Conservation (phyloP, 2,797 vertebrate genomes). For the Acridotheres tristis region DNA sequence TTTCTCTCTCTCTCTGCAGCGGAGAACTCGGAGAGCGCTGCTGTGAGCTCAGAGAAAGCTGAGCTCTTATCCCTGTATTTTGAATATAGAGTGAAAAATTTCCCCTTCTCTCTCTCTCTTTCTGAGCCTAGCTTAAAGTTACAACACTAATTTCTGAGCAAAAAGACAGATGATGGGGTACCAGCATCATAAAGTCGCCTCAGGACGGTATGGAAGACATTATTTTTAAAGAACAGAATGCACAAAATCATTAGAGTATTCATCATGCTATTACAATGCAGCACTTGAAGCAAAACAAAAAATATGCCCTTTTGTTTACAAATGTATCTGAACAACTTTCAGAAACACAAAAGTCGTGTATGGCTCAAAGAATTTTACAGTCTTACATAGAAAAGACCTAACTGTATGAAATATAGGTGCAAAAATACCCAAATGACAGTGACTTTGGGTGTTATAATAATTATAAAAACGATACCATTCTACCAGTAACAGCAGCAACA, state of each 20-base stretch:
- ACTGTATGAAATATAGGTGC: not conserved
- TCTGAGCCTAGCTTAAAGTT: not conserved
- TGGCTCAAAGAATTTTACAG: not conserved
- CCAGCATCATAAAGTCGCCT: not conserved
- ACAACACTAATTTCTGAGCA: not conserved
- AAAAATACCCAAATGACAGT: not conserved
- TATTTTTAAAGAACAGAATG: not conserved
- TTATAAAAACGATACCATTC: not conserved
- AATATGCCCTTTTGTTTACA: not conserved
- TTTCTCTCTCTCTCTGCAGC: not conserved
- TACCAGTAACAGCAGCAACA: not conserved
- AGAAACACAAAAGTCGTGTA: not conserved
- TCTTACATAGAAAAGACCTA: not conserved
- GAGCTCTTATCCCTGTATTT: not conserved
- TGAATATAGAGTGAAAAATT: not conserved
- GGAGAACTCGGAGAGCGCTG: not conserved
- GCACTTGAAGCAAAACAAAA: not conserved
- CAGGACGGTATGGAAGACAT: not conserved
- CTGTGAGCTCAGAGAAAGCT: accelerated
- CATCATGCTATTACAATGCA: not conserved
- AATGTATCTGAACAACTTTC: not conserved
- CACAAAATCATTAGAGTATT: not conserved
- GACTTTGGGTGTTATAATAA: not conserved
- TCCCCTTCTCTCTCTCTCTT: not conserved
- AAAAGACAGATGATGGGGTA: no score